phyloP scores from a whole-genome alignment of 2,113 vertebrate species.

The Mesoclemmys tuberculata region DNA sequence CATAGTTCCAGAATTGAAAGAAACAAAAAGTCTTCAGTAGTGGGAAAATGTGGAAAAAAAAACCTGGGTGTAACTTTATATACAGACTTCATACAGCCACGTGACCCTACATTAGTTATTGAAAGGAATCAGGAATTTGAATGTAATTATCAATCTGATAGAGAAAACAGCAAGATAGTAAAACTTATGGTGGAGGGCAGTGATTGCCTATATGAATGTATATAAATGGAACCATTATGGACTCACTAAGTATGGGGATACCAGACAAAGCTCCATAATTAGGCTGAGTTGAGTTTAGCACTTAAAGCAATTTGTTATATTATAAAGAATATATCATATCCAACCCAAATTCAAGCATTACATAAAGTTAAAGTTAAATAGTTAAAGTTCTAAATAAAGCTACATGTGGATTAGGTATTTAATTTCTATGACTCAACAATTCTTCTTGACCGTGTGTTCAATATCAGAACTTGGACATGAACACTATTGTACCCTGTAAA shows the following conservation, averaged over 20 bases:
- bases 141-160: neutral
- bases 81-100: neutral
- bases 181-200: neutral
- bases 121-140: neutral
- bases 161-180: neutral
- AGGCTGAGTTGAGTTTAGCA: neutral
- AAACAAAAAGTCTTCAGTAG: neutral
- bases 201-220: no score
- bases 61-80: neutral
- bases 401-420: neutral
- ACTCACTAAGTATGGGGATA: no score
- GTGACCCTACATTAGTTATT: neutral
- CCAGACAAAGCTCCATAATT: neutral
- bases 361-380: neutral
- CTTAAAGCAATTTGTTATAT: neutral
- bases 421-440: fast-evolving
- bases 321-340: fast-evolving
- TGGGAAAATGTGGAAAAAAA: neutral
- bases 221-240: no score
- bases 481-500: neutral
- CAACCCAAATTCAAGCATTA: neutral
- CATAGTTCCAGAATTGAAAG: neutral
- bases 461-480: neutral
- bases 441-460: neutral
- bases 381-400: neutral